Evolutionary conservation across 2,888 invertebrate species (phyloP).

Genomic region (Polylopha cassiicola): DNA sequence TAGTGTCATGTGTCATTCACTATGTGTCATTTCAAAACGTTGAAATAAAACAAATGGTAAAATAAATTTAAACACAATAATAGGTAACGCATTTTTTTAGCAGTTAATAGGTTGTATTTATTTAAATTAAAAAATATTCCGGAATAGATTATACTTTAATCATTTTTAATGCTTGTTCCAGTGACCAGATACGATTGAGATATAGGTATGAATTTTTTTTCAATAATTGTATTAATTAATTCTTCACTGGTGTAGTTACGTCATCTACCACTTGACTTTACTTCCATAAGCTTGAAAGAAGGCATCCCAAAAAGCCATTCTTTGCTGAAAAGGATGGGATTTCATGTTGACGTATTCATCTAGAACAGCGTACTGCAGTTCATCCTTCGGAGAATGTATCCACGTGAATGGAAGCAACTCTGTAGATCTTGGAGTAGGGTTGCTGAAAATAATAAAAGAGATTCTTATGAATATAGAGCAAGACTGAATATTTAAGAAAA

Average conservation of each 20-base stretch:
- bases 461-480: neutral
- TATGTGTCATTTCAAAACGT: no score
- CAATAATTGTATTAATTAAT: neutral
- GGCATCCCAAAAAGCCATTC: constrained; percentile 14
- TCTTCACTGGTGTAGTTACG: neutral
- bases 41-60: no score
- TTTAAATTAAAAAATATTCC: no score
- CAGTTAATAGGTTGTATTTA: no score
- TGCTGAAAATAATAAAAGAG: neutral
- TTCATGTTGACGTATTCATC: neutral
- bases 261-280: constrained; percentile 4
- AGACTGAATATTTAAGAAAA: no score
- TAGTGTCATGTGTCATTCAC: no score
- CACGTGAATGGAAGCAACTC: constrained; percentile 5
- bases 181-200: no score
- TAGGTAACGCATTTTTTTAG: no score
- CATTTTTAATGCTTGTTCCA: no score
- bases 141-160: no score
- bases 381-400: neutral
- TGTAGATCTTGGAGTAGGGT: constrained; percentile 1
- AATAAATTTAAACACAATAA: no score
- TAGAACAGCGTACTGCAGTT: constrained; percentile 2
- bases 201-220: no score
- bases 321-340: constrained; percentile 1
- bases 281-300: constrained; percentile 2